phyloP scores from a whole-genome alignment of 2,888 invertebrate species.

The Baronia brevicornis region DNA sequence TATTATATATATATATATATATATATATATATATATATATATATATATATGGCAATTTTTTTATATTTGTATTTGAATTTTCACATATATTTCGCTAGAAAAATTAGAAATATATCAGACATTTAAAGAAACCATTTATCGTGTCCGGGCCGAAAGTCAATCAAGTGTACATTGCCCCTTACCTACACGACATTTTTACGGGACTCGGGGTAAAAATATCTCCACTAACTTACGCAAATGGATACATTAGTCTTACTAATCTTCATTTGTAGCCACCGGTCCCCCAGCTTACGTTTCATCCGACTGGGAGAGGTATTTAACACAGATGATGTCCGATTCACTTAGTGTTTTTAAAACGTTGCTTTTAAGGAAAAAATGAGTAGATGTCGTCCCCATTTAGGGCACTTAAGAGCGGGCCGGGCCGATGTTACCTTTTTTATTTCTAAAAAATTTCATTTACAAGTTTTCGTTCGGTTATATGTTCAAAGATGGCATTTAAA shows the following conservation, averaged over 20 bases:
- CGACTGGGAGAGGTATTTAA: slow-evolving; percentile 22
- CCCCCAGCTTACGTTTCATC: slow-evolving; percentile 38
- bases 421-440: slow-evolving; percentile 15
- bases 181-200: slow-evolving; percentile 22
- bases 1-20: no score
- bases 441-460: slow-evolving; percentile 37
- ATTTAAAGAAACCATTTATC: background rate
- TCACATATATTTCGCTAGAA: slow-evolving; percentile 1
- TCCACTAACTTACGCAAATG: slow-evolving; percentile 42
- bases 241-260: slow-evolving; percentile 60
- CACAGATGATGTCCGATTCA: slow-evolving; percentile 44
- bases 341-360: slow-evolving; percentile 52
- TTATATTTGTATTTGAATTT: background rate
- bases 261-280: slow-evolving; percentile 44
- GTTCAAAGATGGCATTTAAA: slow-evolving; percentile 40
- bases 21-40: no score
- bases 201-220: slow-evolving; percentile 31
- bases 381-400: slow-evolving; percentile 52
- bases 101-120: background rate
- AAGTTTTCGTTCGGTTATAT: slow-evolving; percentile 41
- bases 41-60: slow-evolving; percentile 1
- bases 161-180: slow-evolving; percentile 3
- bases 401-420: slow-evolving; percentile 43
- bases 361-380: slow-evolving; percentile 60
- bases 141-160: slow-evolving; percentile 6